Percentiles rank a stretch among this genome's conserved stretches.
These are phyloP conservation scores for Microtus ochrogaster DNA, from an alignment of 2,113 vertebrate genomes.

Conservation along the genomic window DNA sequence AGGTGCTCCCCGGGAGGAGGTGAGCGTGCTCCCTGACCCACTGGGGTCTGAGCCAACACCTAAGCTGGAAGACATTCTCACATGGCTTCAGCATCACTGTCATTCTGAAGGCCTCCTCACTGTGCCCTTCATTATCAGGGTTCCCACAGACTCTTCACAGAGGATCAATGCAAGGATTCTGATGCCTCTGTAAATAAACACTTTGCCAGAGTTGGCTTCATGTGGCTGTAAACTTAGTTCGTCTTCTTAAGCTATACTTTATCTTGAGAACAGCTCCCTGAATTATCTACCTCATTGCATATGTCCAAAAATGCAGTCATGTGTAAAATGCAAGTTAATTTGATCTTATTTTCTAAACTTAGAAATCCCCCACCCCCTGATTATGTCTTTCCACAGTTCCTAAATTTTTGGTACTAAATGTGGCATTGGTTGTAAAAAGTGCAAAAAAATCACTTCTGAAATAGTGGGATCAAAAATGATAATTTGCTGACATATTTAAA, in stretches of 20 bases:
- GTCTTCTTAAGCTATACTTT: neutral
- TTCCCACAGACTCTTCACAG: neutral
- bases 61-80: neutral
- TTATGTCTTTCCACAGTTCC: neutral
- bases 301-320: neutral
- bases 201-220: neutral
- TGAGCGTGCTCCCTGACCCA: slow-evolving; percentile 79
- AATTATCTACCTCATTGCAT: slow-evolving; percentile 4
- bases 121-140: neutral
- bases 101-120: neutral
- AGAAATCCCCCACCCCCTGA: neutral
- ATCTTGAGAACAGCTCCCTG: neutral
- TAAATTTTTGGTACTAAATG: neutral
- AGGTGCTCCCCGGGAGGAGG: slow-evolving; percentile 85
- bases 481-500: slow-evolving; percentile 49
- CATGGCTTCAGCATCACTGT: neutral
- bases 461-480: neutral
- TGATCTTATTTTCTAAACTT: slow-evolving; percentile 42
- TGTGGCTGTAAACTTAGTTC: neutral
- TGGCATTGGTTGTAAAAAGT: neutral
- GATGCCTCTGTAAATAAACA: neutral
- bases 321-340: slow-evolving; percentile 23
- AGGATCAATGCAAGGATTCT: neutral
- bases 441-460: slow-evolving; percentile 34
- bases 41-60: neutral